These are phyloP conservation scores for Eupeodes latifasciatus DNA, from an alignment of 2,888 invertebrate genomes.

Conservation along the genomic window DNA sequence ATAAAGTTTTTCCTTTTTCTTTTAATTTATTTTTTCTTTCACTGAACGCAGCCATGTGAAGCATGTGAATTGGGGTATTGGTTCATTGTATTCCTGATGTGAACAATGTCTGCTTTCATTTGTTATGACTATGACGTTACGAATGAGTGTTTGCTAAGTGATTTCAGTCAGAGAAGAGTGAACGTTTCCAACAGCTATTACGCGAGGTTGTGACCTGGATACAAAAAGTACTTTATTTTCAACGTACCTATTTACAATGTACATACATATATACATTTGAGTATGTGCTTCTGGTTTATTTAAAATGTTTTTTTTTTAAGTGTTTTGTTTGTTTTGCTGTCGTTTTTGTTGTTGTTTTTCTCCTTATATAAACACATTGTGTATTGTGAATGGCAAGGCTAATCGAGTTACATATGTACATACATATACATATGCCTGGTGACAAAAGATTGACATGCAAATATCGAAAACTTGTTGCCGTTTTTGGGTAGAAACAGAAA, in stretches of 20 bases:
- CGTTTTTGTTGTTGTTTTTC: background rate
- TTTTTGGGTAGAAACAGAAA: constrained; percentile 14
- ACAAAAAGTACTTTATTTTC: constrained; percentile 28
- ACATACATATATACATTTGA: no score
- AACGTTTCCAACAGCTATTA: constrained; percentile 43
- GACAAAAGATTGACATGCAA: constrained; percentile 2
- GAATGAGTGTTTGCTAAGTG: constrained; percentile 61
- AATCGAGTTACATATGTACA: constrained; percentile 1
- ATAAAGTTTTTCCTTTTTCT: background rate
- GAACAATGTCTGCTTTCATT: constrained; percentile 59
- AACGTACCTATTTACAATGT: background rate
- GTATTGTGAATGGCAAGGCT: background rate
- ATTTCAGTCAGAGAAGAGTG: constrained; percentile 44
- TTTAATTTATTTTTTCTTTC: constrained; percentile 13
- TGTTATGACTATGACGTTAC: constrained; percentile 35
- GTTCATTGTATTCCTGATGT: constrained; percentile 60
- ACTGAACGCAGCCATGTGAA: constrained; percentile 59
- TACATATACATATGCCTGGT: background rate
- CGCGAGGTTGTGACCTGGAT: constrained; percentile 63
- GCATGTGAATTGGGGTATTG: constrained; percentile 50
- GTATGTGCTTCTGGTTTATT: background rate
- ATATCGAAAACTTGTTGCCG: constrained; percentile 6
- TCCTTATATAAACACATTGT: background rate
- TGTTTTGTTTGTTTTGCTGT: background rate
- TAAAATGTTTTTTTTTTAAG: background rate